Percentiles rank a stretch among this genome's conserved stretches.
phyloP scores from a whole-genome alignment of 2,113 vertebrate species.

The Zingel zingel region DNA sequence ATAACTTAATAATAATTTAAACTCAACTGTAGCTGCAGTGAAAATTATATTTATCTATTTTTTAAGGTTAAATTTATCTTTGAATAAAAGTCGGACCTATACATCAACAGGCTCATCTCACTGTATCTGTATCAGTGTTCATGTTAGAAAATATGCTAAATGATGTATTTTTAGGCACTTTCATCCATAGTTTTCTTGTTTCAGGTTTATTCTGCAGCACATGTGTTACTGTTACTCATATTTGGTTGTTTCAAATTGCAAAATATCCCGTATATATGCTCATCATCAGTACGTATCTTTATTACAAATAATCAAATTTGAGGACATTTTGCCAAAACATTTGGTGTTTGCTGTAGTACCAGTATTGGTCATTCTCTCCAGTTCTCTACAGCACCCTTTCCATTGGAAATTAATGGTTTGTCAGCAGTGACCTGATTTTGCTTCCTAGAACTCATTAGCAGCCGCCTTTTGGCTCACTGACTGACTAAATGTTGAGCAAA shows the following conservation, averaged over 20 bases:
- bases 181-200: not conserved
- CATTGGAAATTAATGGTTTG: constrained; percentile 28
- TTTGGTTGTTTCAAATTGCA: not conserved
- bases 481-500: constrained; percentile 39
- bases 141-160: not conserved
- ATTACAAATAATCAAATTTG: not conserved
- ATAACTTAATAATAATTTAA: too few species aligned
- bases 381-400: constrained; percentile 6
- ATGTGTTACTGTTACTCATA: not conserved
- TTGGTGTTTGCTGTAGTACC: too few species aligned
- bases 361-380: not conserved
- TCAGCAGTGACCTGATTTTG: constrained; percentile 46
- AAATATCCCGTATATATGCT: not conserved
- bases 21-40: too few species aligned
- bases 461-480: constrained; percentile 36
- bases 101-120: too few species aligned
- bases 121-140: too few species aligned
- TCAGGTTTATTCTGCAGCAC: not conserved
- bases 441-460: constrained; percentile 55
- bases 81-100: too few species aligned
- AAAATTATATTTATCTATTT: too few species aligned
- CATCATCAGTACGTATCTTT: not conserved
- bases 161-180: not conserved
- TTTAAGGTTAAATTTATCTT: too few species aligned
- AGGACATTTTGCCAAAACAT: not conserved